These are phyloP conservation scores for Podilymbus podiceps DNA, from an alignment of 2,113 vertebrate species.

Conservation along the genomic window DNA sequence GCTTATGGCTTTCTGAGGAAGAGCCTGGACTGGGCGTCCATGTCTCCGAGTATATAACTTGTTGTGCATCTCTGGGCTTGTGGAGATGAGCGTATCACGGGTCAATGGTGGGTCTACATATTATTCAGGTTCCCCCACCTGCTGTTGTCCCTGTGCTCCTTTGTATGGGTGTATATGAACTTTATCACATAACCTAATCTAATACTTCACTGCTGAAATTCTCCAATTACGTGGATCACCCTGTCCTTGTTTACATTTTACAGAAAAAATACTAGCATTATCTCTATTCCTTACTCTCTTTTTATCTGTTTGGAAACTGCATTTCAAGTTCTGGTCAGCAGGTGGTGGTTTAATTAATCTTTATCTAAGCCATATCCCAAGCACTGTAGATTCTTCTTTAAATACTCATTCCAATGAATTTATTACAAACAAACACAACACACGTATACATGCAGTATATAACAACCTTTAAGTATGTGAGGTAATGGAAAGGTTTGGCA, in stretches of 20 bases:
- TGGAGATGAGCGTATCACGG: background rate
- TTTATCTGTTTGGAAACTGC: background rate
- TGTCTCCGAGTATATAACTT: background rate
- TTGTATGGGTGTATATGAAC: background rate
- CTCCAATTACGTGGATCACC: background rate
- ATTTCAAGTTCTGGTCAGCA: background rate
- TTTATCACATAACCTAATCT: background rate
- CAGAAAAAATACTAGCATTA: background rate
- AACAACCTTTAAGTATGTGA: background rate
- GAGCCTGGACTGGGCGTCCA: background rate
- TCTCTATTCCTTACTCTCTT: background rate
- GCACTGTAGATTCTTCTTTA: background rate
- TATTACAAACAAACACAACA: background rate
- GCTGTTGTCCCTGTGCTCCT: background rate
- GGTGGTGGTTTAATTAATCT: background rate
- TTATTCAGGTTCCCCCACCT: background rate
- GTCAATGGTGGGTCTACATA: background rate
- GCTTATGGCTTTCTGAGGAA: background rate
- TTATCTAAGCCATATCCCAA: background rate
- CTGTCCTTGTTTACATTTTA: background rate
- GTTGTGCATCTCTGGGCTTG: background rate
- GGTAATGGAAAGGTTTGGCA: background rate
- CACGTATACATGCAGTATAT: accelerated
- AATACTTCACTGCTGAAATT: background rate
- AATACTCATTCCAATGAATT: background rate